Conservation (phyloP, 2,797 vertebrate genomes). For the Micromesistius poutassou region DNA sequence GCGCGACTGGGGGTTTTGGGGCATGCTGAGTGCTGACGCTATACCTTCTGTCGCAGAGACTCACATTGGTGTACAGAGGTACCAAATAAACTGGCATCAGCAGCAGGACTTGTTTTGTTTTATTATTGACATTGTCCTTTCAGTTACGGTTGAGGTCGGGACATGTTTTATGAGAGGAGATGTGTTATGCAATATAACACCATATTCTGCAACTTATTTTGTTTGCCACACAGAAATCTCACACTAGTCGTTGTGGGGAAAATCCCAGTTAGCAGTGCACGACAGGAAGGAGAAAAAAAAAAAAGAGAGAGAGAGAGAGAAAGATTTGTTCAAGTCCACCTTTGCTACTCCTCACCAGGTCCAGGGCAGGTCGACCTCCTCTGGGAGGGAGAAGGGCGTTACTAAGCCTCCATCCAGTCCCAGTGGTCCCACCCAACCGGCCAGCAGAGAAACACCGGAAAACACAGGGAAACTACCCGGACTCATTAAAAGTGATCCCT, state of each 20-base stretch:
- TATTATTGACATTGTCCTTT: too few relatives aligned
- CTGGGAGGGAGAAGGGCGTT: slow-evolving; percentile 13
- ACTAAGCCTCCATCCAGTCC: background rate
- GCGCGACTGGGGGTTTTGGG: slow-evolving; percentile 60
- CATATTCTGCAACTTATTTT: too few relatives aligned
- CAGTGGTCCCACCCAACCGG: slow-evolving; percentile 12
- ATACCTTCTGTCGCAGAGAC: slow-evolving; percentile 58
- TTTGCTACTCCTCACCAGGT: slow-evolving; percentile 32
- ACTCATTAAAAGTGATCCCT: slow-evolving; percentile 71
- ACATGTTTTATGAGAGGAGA: too few relatives aligned
- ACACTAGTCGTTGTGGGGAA: too few relatives aligned
- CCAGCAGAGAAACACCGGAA: slow-evolving; percentile 45
- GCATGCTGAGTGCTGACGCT: slow-evolving; percentile 73
- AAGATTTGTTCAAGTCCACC: slow-evolving; percentile 27
- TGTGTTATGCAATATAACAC: too few relatives aligned
- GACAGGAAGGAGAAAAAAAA: too few relatives aligned
- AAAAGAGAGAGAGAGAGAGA: slow-evolving; percentile 22
- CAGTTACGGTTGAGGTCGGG: too few relatives aligned
- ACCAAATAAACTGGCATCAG: slow-evolving; percentile 40
- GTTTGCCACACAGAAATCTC: too few relatives aligned
- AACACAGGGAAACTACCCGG: slow-evolving; percentile 16
- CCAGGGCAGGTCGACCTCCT: slow-evolving; percentile 35
- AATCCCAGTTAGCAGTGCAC: too few relatives aligned
- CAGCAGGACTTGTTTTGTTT: slow-evolving; percentile 5
- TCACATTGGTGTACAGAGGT: slow-evolving; percentile 56